These are phyloP conservation scores for Sciurus vulgaris DNA, from an alignment of 2,797 vertebrate species.

Conservation along the genomic window DNA sequence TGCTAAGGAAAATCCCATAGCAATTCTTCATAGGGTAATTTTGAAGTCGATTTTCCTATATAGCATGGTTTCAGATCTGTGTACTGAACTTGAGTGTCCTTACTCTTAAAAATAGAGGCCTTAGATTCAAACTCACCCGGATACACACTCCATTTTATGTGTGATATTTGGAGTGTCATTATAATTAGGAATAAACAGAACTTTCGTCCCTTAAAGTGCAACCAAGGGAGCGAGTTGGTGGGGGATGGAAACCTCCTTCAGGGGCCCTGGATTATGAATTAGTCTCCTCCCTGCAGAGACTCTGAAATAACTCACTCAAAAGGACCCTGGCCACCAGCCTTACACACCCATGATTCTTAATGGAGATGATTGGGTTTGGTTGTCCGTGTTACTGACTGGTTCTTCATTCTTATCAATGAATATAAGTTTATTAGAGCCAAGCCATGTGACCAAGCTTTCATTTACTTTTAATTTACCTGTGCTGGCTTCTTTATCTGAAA, in stretches of 20 bases:
- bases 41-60: background rate
- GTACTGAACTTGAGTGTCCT: background rate
- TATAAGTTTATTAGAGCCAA: background rate
- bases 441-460: background rate
- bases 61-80: background rate
- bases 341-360: background rate
- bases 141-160: no score
- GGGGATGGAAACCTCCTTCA: background rate
- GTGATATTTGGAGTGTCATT: background rate
- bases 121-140: background rate
- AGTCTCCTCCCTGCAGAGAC: background rate
- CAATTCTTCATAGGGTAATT: background rate
- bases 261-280: accelerated
- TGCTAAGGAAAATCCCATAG: background rate
- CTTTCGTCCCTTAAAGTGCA: background rate
- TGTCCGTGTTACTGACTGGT: background rate
- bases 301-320: background rate
- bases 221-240: background rate
- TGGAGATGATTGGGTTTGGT: background rate
- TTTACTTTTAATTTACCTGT: background rate
- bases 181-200: background rate
- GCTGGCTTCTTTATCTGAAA: background rate
- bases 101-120: background rate
- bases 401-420: background rate
- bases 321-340: no score